Conservation (phyloP, 2,113 vertebrate genomes). For the Machaerirhynchus nigripectus region DNA sequence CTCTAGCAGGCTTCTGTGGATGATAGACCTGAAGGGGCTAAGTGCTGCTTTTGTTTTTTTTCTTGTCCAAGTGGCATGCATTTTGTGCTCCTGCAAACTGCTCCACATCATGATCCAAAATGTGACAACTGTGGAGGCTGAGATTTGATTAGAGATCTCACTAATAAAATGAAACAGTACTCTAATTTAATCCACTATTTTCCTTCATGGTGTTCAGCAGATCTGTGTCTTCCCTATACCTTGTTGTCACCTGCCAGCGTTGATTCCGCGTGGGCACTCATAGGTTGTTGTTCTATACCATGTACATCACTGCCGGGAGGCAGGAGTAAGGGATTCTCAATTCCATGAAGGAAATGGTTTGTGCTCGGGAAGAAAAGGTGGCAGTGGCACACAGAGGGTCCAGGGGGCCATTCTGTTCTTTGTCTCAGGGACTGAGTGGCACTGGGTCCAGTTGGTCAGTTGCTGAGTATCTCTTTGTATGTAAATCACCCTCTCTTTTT, state of each 20-base stretch:
- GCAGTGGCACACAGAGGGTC: not conserved
- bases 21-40: not conserved
- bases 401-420: not conserved
- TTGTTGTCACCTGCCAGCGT: fast-evolving
- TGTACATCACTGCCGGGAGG: not conserved
- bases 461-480: fast-evolving
- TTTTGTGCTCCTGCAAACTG: not conserved
- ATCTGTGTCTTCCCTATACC: not conserved
- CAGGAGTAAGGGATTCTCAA: not conserved
- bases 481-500: not conserved
- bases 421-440: fast-evolving
- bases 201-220: not conserved
- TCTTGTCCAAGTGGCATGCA: not conserved
- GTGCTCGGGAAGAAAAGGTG: fast-evolving
- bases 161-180: not conserved
- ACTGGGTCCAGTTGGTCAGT: fast-evolving
- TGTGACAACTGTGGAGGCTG: not conserved
- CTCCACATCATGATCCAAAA: not conserved
- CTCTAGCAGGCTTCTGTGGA: not conserved
- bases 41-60: not conserved
- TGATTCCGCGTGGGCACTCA: not conserved
- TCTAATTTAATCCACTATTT: not conserved
- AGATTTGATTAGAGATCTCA: not conserved
- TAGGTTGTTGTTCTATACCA: not conserved
- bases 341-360: not conserved